Conservation (phyloP, 2,888 invertebrate genomes). For the Leuctra nigra region DNA sequence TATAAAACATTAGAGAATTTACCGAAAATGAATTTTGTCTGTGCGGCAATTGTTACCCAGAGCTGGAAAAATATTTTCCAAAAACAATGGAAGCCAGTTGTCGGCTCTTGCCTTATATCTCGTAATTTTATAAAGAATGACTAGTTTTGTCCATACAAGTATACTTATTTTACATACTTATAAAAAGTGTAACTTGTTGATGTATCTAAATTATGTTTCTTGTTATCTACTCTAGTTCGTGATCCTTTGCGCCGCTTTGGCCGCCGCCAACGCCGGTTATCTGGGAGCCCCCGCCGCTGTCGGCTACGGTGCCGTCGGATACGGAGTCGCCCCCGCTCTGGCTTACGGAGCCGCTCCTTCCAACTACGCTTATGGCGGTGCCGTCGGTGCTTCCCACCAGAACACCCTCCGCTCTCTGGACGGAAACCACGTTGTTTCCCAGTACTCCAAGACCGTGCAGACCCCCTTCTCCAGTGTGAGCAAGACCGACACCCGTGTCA, state of each 20-base stretch:
- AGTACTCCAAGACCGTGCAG: constrained; percentile 52
- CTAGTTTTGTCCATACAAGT: not conserved
- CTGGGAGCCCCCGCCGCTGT: constrained; percentile 31
- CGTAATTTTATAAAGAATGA: no score
- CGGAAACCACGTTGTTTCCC: constrained; percentile 48
- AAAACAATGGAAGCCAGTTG: no score
- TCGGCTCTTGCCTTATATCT: no score
- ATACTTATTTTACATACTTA: not conserved
- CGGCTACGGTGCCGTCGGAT: constrained; percentile 22
- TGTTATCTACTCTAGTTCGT: constrained; percentile 29
- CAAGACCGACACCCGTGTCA: constrained; percentile 51
- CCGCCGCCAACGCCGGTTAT: constrained; percentile 30
- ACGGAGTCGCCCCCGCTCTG: constrained; percentile 34
- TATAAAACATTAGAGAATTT: not conserved
- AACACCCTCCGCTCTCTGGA: constrained; percentile 51
- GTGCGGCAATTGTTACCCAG: no score
- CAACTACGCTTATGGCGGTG: constrained; percentile 29
- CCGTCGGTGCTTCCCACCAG: constrained; percentile 44
- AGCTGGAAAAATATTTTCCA: no score
- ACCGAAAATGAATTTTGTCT: not conserved
- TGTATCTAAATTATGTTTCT: no score
- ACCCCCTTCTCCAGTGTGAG: constrained; percentile 54
- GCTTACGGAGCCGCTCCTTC: constrained; percentile 22
- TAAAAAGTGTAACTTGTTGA: no score
- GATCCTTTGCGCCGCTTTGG: constrained; percentile 31